phyloP scores from a whole-genome alignment of 2,888 invertebrate species.

The Apoda limacodes region DNA sequence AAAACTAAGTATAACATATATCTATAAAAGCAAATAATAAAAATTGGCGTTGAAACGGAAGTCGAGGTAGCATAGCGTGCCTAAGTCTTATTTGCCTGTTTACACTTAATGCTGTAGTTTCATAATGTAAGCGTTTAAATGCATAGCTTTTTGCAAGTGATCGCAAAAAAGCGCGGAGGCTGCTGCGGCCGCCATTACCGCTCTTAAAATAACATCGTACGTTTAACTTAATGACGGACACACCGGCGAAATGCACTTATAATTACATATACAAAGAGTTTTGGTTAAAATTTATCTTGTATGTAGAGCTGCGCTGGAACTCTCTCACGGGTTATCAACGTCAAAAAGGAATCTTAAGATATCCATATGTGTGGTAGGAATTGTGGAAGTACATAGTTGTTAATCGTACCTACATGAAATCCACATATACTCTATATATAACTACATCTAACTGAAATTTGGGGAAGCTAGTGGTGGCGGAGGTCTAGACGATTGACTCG shows the following conservation, averaged over 20 bases:
- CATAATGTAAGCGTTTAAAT: conserved; percentile 69
- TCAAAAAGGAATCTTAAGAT: conserved; percentile 13
- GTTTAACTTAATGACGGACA: conserved; percentile 69
- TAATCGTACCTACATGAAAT: too few species aligned
- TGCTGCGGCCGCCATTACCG: conserved; percentile 59
- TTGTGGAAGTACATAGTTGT: too few species aligned
- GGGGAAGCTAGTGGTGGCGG: too few species aligned
- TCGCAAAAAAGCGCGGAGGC: conserved; percentile 49
- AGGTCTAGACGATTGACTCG: too few species aligned
- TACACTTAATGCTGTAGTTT: conserved; percentile 66
- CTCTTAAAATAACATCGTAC: conserved; percentile 69
- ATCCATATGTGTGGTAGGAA: too few species aligned
- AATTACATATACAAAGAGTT: conserved; percentile 66
- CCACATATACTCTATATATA: too few species aligned
- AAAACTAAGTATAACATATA: too few species aligned
- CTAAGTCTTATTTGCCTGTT: too few species aligned
- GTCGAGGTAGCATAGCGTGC: too few species aligned
- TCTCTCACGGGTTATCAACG: conserved; percentile 36
- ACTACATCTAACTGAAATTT: too few species aligned
- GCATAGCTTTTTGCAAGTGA: conserved; percentile 66
- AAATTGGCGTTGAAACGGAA: too few species aligned
- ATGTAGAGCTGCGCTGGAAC: conserved; percentile 36
- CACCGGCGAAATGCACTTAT: conserved; percentile 67
- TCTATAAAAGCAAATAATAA: too few species aligned
- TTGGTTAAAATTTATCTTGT: conserved; percentile 62